Percentiles rank a stretch among this genome's conserved stretches.
Conservation (phyloP, 2,888 invertebrate species). For the Tetragonula carbonaria region DNA sequence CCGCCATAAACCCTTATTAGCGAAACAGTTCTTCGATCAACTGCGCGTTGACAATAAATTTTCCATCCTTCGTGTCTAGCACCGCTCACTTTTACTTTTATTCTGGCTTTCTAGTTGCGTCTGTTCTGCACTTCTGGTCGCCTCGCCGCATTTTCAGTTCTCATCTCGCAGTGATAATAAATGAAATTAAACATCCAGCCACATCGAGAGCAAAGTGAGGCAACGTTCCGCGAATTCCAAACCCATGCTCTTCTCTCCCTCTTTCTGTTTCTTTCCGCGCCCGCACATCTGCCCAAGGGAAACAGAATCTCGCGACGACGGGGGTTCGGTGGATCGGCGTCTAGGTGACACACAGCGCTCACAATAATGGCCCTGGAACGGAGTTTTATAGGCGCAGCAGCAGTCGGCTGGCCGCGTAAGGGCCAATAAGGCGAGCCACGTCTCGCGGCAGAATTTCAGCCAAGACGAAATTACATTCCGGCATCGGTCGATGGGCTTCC, state of each 20-base stretch:
- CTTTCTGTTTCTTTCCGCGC: neutral
- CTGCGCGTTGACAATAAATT: neutral
- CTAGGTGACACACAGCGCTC: conserved; percentile 65
- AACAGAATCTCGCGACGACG: conserved; percentile 49
- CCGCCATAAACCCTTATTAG: neutral
- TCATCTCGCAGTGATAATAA: neutral
- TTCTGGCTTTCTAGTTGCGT: too few species aligned
- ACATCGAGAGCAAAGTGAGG: neutral
- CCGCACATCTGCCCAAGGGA: conserved; percentile 45
- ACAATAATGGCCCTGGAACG: conserved; percentile 76
- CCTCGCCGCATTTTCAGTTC: too few species aligned
- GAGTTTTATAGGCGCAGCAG: conserved; percentile 80
- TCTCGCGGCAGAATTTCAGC: conserved; percentile 76
- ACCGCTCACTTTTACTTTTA: too few species aligned
- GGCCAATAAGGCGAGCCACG: conserved; percentile 77
- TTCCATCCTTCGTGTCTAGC: too few species aligned
- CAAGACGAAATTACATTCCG: conserved; percentile 83
- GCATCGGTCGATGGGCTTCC: conserved; percentile 63
- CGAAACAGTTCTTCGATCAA: neutral
- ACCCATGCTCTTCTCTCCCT: conserved; percentile 13
- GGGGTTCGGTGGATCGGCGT: conserved; percentile 38
- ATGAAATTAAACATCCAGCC: conserved; percentile 36
- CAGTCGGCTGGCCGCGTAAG: conserved; percentile 73
- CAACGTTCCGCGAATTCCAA: conserved; percentile 42
- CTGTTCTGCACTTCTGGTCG: too few species aligned